Base-by-base conservation (phyloP, 1,140 invertebrate species). In the Rhizoglyphus robini region DNA sequence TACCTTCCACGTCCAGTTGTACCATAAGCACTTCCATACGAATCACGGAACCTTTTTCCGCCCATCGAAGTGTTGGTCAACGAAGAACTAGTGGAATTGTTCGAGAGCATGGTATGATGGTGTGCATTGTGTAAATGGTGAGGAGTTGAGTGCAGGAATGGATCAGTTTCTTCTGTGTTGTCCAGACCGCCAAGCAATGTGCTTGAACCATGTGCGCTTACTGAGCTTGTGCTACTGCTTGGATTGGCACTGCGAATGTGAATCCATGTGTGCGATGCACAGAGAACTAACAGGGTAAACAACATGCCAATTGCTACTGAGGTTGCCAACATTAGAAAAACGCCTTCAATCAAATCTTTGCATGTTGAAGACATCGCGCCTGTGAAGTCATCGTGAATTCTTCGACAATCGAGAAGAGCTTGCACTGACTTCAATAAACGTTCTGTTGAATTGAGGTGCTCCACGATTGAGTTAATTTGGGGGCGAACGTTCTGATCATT, bases 221-320 rank as follows among this genome's bases (percentile, higher is more conserved):
- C 27, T 11, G 27, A 60, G 29, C 25, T 60, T 18, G 58, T 32
- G 8, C 30, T 27, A 60, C 27, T 60, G 29, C 27, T 51, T 51
- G 88, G 87, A 87, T 88, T 75, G 90, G 27, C 30, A n/a, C 8
- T n/a, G 91, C 89, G 84, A 70, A 94, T 91, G 73, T 94, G 93
- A 72, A 95, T 94, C 91, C 91, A 96, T 0, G 90, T 91, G 72
- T 94, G 90, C 23, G 90, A 94, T 72, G 93, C 90, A 29, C 94
- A 84, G 83, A 90, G 89, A 30, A 95, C 90, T 62, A 95, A 83
- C 18, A 91, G 82, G 0, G 90, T 93, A 74, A 95, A 86, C 67
- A 94, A 80, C 51, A 94, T 81, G 31, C 90, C 90, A 60, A 88
- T 86, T 27, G 85, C 82, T 29, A 88, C 81, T 62, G 88, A 86